Evolutionary conservation across 2,888 invertebrate species (phyloP).

Genomic region (Cetonia aurata): DNA sequence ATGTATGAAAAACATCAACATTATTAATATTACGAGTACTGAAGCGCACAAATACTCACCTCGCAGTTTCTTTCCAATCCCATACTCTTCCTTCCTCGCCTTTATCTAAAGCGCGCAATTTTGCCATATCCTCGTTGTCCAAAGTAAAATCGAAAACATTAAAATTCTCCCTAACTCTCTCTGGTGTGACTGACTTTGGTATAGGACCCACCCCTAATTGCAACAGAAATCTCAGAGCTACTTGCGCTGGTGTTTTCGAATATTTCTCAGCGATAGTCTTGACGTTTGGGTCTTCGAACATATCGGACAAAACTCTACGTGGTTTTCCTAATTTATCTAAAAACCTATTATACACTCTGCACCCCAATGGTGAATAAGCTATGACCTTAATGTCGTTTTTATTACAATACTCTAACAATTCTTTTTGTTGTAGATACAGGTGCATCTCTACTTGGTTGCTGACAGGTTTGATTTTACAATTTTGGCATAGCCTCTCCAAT

Average conservation of each 20-base stretch:
- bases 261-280: conserved; percentile 70
- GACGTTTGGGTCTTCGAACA: conserved; percentile 72
- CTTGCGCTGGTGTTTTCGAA: conserved; percentile 79
- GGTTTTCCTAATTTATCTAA: conserved; percentile 56
- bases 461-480: conserved; percentile 72
- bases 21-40: conserved; percentile 48
- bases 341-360: conserved; percentile 63
- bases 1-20: conserved; percentile 47
- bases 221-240: conserved; percentile 76
- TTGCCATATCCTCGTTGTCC: conserved; percentile 71
- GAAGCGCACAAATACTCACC: conserved; percentile 60
- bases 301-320: conserved; percentile 73
- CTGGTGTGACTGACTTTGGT: conserved; percentile 83
- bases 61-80: conserved; percentile 70
- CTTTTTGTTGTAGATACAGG: conserved; percentile 67
- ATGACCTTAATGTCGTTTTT: conserved; percentile 65
- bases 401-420: conserved; percentile 64
- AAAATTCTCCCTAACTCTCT: conserved; percentile 80
- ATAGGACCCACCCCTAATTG: conserved; percentile 80
- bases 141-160: conserved; percentile 79
- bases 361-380: conserved; percentile 69
- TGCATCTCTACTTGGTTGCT: conserved; percentile 74
- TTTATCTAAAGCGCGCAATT: conserved; percentile 73
- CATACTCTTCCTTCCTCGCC: conserved; percentile 76
- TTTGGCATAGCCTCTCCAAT: conserved; percentile 72